A percentile compares a stretch with the other conserved stretches of the same genome.
Conservation (phyloP, 2,113 vertebrate species). For the Phainopepla nitens region DNA sequence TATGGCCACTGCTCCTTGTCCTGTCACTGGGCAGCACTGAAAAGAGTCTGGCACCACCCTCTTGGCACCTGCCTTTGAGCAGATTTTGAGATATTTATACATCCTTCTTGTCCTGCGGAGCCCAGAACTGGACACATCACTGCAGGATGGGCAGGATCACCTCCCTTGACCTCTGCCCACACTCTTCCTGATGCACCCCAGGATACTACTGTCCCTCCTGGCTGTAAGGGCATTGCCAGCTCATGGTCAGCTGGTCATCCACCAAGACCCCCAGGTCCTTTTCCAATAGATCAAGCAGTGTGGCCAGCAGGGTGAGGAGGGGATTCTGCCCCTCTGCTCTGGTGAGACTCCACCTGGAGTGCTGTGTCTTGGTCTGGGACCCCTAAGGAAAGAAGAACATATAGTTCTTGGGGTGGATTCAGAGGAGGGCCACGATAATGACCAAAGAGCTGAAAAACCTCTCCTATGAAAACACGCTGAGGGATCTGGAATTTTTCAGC, state of each 20-base stretch:
- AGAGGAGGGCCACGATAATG: not conserved
- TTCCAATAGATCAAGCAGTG: not conserved
- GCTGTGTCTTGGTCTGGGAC: not conserved
- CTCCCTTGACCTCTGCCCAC: accelerated
- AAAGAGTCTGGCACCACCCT: not conserved
- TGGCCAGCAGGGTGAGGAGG: not conserved
- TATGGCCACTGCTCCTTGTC: not conserved
- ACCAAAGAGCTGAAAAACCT: not conserved
- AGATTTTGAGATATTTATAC: not conserved
- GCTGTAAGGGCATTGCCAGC: not conserved
- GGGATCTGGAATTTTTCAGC: not conserved
- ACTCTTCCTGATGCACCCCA: not conserved
- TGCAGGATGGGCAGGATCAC: not conserved
- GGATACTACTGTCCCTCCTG: not conserved
- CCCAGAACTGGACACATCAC: not conserved
- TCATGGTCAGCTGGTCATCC: not conserved
- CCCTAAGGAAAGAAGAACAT: not conserved
- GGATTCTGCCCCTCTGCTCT: not conserved
- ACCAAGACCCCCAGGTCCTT: not conserved
- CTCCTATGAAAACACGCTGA: not conserved
- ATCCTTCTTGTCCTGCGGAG: not conserved
- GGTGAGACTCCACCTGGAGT: not conserved
- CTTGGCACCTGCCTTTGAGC: not conserved
- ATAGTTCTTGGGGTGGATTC: not conserved
- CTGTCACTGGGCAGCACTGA: not conserved